These are phyloP conservation scores for Rhinopomastus cyanomelas DNA, from an alignment of 2,113 vertebrate genomes.

Conservation along the genomic window DNA sequence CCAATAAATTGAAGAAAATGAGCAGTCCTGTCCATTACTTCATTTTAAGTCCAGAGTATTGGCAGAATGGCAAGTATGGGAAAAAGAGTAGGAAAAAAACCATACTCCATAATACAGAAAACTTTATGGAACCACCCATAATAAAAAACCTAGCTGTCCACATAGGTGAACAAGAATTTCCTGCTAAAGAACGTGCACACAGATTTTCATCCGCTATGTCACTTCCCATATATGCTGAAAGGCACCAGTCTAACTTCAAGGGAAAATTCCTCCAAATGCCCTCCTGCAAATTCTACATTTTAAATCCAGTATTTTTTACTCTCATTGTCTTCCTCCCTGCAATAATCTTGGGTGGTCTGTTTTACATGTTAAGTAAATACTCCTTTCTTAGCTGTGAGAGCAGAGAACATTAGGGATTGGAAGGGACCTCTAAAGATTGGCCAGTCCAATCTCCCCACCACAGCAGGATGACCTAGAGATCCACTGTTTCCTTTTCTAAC, in stretches of 20 bases:
- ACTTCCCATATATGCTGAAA: background rate
- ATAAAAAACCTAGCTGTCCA: background rate
- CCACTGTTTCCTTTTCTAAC: background rate
- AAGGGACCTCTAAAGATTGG: no score
- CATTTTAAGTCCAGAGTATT: constrained; percentile 26
- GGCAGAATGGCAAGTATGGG: background rate
- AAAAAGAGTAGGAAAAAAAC: background rate
- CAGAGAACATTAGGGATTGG: no score
- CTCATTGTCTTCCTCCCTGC: background rate
- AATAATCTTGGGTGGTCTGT: background rate
- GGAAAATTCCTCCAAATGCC: background rate
- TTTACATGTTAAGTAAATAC: background rate
- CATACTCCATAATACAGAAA: background rate
- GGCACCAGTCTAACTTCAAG: background rate
- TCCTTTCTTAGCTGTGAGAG: background rate
- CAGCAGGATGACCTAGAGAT: no score
- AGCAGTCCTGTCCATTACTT: constrained; percentile 55
- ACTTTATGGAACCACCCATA: background rate
- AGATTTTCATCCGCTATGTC: background rate
- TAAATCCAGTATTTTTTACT: background rate
- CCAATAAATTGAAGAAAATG: constrained; percentile 65
- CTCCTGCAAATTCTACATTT: background rate
- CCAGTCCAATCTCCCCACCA: no score
- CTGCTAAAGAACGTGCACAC: background rate
- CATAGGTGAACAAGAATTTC: background rate